Base-by-base conservation (phyloP, 2,888 invertebrate genomes). In the Amphipyra tragopoginis region DNA sequence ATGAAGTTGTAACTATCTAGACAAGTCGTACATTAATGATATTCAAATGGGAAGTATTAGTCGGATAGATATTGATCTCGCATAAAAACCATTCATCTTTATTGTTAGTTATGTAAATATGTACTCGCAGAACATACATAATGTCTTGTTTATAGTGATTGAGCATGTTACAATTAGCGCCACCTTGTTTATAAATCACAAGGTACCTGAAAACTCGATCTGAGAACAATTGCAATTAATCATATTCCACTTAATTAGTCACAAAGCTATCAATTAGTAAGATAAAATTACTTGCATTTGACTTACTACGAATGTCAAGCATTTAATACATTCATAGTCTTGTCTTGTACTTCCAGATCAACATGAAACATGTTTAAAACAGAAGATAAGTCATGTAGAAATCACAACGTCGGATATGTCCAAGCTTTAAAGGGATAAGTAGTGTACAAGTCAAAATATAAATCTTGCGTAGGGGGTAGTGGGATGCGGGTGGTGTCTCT, bases 371-470 rank as follows among this genome's bases (percentile, higher is more conserved):
- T 15, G 3, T 29, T 33, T 29, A 36, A 45, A 51, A 54, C 38
- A 38, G 6, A 48, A 48, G 33, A 45, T 56, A 40, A 55, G 47
- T 63, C 60, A 79, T 56, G 43, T 29, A 54, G 38, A 61, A 73
- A 56, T 63, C 58, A 74, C 69, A 77, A 53, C 51, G 57, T 53
- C 40, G 64, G 55, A 63, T 64, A 42, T 64, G 71, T 72, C 72
- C 71, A 54, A 66, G 66, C 67, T 65, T 75, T 75, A 72, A 70
- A 80, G 60, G 66, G 66, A 77, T 75, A 77, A 75, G 69, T 80
- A 72, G 76, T 65, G 72, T 65, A 79, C 65, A 79, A 80, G 77
- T 84, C 80, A 80, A 85, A 86, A 72, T 80, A 89, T 89, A 89
- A 90, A 90, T 82, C 85, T 80, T 80, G 63, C 68, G 75, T 75